Conservation (phyloP, 2,888 invertebrate species). For the Drosophila prolongata region DNA sequence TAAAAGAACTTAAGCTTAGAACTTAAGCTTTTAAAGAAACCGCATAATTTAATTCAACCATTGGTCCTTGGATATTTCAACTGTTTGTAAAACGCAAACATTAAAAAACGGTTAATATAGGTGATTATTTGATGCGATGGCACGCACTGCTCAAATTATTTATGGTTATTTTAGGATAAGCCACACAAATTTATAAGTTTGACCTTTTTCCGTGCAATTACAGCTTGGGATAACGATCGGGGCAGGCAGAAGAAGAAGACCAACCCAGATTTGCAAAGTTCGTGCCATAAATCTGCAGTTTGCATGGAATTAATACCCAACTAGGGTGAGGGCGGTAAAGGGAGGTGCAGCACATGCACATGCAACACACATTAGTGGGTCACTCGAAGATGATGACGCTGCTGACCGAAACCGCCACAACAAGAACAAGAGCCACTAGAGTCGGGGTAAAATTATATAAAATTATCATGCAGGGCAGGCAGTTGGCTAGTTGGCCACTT, state of each 20-base stretch:
- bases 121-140: constrained; percentile 6
- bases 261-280: constrained; percentile 48
- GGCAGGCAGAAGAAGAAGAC: constrained; percentile 4
- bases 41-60: too few relatives aligned
- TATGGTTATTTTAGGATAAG: constrained; percentile 24
- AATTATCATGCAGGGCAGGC: constrained; percentile 77
- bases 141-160: constrained; percentile 29
- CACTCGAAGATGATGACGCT: constrained; percentile 45
- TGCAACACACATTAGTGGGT: constrained; percentile 68
- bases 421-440: background rate
- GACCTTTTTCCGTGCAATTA: constrained; percentile 48
- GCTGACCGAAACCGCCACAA: constrained; percentile 48
- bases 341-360: constrained; percentile 40
- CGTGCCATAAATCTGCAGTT: constrained; percentile 60
- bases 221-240: constrained; percentile 44
- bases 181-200: constrained; percentile 15
- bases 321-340: constrained; percentile 1
- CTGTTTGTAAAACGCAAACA: constrained; percentile 1
- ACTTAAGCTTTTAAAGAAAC: too few relatives aligned
- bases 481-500: constrained; percentile 63
- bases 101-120: background rate
- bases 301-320: constrained; percentile 54
- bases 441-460: constrained; percentile 68
- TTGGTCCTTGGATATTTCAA: too few relatives aligned
- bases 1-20: too few relatives aligned